A percentile compares a stretch with the other conserved stretches of the same genome.
These are phyloP conservation scores for Conops quadrifasciatus DNA, from an alignment of 2,888 invertebrate species.

Conservation along the genomic window DNA sequence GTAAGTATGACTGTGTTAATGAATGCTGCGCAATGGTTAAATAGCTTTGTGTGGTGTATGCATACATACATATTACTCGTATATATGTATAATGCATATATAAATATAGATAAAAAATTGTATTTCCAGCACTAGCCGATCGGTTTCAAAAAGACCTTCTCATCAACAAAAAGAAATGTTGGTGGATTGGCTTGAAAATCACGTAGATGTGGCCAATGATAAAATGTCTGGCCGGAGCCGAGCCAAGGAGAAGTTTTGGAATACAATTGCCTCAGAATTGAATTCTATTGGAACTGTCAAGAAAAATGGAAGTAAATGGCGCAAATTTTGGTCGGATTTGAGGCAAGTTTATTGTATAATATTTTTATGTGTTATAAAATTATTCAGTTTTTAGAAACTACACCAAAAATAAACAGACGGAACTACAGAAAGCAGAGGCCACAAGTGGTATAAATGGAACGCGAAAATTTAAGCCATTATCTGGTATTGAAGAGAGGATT, in stretches of 20 bases:
- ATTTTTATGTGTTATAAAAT: not conserved
- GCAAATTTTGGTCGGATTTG: conserved; percentile 8
- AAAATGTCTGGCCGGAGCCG: not conserved
- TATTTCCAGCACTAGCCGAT: not conserved
- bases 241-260: not conserved
- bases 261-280: not conserved
- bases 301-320: not conserved
- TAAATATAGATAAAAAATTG: not conserved
- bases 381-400: not conserved
- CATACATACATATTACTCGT: too few relatives aligned
- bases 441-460: not conserved
- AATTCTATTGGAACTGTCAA: not conserved
- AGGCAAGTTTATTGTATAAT: conserved; percentile 5
- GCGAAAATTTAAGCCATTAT: not conserved
- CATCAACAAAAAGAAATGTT: conserved; percentile 1
- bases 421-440: not conserved
- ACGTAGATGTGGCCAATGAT: not conserved
- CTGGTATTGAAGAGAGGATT: not conserved
- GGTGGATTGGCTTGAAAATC: conserved; percentile 3
- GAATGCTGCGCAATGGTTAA: not conserved
- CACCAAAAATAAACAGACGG: conserved; percentile 1
- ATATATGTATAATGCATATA: too few relatives aligned
- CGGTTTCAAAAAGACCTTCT: conserved; percentile 7
- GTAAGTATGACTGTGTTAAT: not conserved
- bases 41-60: not conserved